A percentile compares a stretch with the other conserved stretches of the same genome.
Evolutionary conservation across 2,888 invertebrate species (phyloP).

Genomic region (Drosophila buzzatii): DNA sequence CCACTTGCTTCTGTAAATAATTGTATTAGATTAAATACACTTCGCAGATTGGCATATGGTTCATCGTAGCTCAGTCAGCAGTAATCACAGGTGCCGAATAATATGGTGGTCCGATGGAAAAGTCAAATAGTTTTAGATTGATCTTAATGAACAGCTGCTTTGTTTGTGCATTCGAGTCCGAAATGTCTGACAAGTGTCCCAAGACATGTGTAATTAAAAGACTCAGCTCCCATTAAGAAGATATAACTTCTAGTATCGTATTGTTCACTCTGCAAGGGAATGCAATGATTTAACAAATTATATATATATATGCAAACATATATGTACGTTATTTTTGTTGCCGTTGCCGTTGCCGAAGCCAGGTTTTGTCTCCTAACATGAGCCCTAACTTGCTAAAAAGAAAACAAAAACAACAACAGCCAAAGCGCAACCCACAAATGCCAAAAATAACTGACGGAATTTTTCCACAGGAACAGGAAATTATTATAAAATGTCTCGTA

Average conservation of each 20-base stretch:
- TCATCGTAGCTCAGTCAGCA: background rate
- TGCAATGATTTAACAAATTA: conserved; percentile 18
- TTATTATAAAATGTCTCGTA: conserved; percentile 88
- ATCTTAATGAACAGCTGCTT: background rate
- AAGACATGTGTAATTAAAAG: background rate
- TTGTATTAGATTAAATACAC: background rate
- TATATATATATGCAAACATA: conserved; percentile 24
- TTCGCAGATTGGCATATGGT: background rate
- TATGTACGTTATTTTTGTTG: conserved; percentile 57
- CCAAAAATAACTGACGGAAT: conserved; percentile 18
- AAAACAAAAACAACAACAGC: conserved; percentile 41
- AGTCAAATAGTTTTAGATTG: background rate
- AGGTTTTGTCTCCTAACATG: conserved; percentile 78
- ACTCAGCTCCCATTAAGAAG: background rate
- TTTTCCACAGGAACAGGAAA: conserved; percentile 75
- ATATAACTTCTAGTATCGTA: background rate
- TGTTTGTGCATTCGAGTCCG: background rate
- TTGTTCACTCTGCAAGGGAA: conserved; percentile 20
- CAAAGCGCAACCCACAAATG: background rate
- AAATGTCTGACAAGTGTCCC: background rate
- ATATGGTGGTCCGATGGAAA: background rate
- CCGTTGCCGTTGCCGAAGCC: conserved; percentile 55
- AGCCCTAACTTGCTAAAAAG: conserved; percentile 76
- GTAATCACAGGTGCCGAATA: background rate
- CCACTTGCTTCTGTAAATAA: background rate